Evolutionary conservation across 2,113 vertebrate species (phyloP).

Genomic region (Poecile atricapillus): DNA sequence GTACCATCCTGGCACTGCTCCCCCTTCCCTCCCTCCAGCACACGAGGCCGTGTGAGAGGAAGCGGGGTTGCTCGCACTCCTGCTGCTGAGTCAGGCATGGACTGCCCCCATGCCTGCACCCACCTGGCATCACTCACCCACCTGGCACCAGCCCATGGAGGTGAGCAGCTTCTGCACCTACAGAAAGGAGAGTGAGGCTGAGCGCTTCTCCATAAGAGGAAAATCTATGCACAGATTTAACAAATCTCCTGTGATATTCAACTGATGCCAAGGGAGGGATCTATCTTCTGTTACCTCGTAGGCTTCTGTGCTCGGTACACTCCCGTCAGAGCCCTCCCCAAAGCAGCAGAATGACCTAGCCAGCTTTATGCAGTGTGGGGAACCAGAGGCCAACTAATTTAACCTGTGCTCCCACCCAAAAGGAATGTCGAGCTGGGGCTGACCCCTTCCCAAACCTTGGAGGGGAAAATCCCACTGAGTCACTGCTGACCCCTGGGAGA

Average conservation of each 20-base stretch:
- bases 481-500: neutral
- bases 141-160: neutral
- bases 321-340: neutral
- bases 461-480: neutral
- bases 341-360: neutral
- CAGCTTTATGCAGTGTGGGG: neutral
- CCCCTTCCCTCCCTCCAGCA: neutral
- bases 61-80: neutral
- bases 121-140: neutral
- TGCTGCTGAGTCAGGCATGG: slow-evolving; percentile 39
- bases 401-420: rapidly evolving
- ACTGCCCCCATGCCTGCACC: neutral
- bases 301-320: neutral
- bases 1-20: neutral
- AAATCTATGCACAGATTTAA: slow-evolving; percentile 14
- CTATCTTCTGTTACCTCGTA: neutral
- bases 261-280: neutral
- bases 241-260: neutral
- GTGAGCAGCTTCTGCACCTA: slow-evolving; percentile 40
- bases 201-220: slow-evolving; percentile 33
- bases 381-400: neutral
- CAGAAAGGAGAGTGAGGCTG: neutral
- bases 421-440: neutral
- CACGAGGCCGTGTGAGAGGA: slow-evolving; percentile 20
- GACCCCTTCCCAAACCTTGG: neutral